phyloP scores from a whole-genome alignment of 2,888 invertebrate genomes.

The Ichneumoninae sp. region DNA sequence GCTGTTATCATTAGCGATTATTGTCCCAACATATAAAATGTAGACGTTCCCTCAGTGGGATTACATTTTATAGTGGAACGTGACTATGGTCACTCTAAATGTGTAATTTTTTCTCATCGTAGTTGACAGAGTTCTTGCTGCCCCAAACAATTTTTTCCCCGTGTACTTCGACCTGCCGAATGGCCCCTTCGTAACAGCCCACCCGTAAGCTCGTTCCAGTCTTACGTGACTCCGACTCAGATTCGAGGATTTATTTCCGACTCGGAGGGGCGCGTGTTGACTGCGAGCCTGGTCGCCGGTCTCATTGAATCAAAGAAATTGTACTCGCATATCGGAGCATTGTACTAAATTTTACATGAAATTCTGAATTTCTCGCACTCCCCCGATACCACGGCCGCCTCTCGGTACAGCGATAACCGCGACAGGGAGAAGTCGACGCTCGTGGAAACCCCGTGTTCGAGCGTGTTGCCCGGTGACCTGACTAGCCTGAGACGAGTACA shows the following conservation, averaged over 20 bases:
- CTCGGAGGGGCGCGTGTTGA: conserved; percentile 8
- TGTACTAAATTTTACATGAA: background rate
- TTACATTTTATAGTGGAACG: background rate
- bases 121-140: background rate
- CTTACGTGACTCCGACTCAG: conserved; percentile 70
- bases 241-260: conserved; percentile 68
- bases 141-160: background rate
- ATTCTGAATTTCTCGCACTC: background rate
- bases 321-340: background rate
- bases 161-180: background rate
- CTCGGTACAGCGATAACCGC: conserved; percentile 35
- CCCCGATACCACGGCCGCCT: background rate
- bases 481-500: conserved; percentile 62
- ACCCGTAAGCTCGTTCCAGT: conserved; percentile 22
- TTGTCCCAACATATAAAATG: background rate
- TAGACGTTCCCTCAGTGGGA: background rate
- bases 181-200: background rate
- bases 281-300: conserved; percentile 45
- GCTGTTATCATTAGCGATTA: background rate
- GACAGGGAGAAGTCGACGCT: conserved; percentile 6
- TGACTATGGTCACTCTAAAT: background rate
- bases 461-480: conserved; percentile 59
- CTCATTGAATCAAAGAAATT: conserved; percentile 6
- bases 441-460: conserved; percentile 33
- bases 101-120: background rate